Conservation (phyloP, 2,888 invertebrate genomes). For the Watsonalla cultraria region DNA sequence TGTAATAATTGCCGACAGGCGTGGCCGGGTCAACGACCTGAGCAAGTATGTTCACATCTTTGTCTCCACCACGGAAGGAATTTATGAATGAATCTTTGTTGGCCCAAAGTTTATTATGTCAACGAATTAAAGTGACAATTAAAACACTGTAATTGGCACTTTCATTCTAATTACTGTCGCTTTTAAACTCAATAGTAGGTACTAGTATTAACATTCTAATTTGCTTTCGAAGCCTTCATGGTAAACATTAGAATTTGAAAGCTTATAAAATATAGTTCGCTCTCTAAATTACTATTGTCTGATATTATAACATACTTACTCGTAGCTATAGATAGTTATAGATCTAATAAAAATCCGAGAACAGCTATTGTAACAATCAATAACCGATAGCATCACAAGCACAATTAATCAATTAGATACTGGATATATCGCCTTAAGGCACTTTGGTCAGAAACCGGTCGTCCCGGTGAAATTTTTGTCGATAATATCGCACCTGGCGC, state of each 20-base stretch:
- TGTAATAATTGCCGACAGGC: not conserved
- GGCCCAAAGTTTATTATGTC: not conserved
- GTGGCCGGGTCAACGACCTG: not conserved
- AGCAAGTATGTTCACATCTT: not conserved
- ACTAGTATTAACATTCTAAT: not conserved
- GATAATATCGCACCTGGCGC: conserved; percentile 46
- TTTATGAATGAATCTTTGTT: not conserved
- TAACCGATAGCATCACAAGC: not conserved
- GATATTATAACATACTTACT: no score
- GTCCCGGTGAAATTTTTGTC: conserved; percentile 49
- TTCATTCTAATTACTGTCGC: not conserved
- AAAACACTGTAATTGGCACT: not conserved
- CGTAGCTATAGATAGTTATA: no score
- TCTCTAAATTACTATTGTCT: no score
- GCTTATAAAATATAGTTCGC: no score
- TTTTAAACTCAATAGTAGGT: not conserved
- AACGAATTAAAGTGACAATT: not conserved
- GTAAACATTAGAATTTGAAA: no score
- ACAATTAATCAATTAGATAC: not conserved
- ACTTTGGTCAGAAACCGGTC: conserved; percentile 38
- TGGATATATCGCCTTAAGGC: not conserved
- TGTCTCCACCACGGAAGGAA: not conserved
- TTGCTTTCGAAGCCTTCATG: not conserved
- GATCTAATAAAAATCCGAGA: not conserved
- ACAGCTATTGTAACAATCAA: not conserved